Evolutionary conservation across 1,140 invertebrate species (phyloP), one percentile per base, ranked within the genome.

Genomic region (Drosophila willistoni): DNA sequence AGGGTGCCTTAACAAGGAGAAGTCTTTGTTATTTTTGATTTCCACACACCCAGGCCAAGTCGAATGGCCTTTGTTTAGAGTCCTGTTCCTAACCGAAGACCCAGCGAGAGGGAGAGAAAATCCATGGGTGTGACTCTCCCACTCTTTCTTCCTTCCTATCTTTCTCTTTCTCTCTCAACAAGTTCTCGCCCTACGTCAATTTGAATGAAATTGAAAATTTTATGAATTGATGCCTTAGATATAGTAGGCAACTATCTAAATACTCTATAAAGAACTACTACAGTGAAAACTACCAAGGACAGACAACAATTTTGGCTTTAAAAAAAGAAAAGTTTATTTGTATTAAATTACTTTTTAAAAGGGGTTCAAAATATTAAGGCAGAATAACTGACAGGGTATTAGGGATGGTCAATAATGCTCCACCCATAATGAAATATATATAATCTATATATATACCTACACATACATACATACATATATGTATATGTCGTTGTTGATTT

Each of bases 361-460:
- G 9, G 34, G 3, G 2, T 10, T 9, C 7, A 36, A 36, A 36
- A 5, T 10, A 36, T 2, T 36, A 5, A 9, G 1, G 9, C 34
- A 36, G 34, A 36, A 36, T 34, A 3, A 9, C 2, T 36, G 9
- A 3, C 34, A 3, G 10, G 34, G 34, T 36, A 36, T 36, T 29
- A 29, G 10, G 2, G 7, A 39, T 39, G 12, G 36, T 39, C 36
- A 13, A 39, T 39, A 39, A 39, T 39, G 12, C 12, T 39, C 36
- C 9, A 51, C 3, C 3, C 9, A 51, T 68, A 64, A 59, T 33
- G 1, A 7, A 6, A 29, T 29, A 7, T 29, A 7, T 29, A 29
- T 73, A 56, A 54, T 51, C 9, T 66, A 22, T 44, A 22, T 42
- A 19, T 54, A 47, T 17, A 47, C 14, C 3, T 14, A 42, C 1